phyloP scores from a whole-genome alignment of 2,797 vertebrate genomes.

The Fringilla coelebs region DNA sequence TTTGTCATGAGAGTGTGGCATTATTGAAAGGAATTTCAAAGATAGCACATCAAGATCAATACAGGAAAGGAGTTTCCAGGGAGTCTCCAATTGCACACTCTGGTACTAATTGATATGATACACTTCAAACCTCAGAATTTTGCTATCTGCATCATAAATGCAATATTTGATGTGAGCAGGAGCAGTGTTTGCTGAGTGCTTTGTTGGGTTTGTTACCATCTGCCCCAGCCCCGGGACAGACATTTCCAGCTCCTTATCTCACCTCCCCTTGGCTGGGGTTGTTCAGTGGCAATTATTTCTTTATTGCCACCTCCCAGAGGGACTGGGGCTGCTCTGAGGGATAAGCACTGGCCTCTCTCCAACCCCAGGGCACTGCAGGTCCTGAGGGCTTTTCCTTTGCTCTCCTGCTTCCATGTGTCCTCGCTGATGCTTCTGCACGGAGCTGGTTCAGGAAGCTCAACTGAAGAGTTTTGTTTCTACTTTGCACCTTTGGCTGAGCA shows the following conservation, averaged over 20 bases:
- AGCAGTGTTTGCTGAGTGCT: not conserved
- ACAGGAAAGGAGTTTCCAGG: not conserved
- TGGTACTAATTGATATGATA: not conserved
- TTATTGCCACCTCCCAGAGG: not conserved
- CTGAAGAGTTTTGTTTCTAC: accelerated
- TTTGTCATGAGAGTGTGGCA: not conserved
- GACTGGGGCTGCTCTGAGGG: not conserved
- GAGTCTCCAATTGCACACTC: not conserved
- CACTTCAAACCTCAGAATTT: not conserved
- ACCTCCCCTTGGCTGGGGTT: not conserved
- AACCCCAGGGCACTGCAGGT: not conserved
- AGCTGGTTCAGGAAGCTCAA: not conserved
- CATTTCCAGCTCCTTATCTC: not conserved
- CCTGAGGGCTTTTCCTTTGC: not conserved
- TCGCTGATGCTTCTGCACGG: not conserved
- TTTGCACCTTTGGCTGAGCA: accelerated
- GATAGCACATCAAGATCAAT: not conserved
- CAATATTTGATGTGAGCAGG: not conserved
- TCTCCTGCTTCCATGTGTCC: not conserved
- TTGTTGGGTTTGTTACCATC: not conserved
- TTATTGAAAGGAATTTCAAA: not conserved
- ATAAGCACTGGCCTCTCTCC: not conserved
- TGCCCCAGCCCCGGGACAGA: not conserved
- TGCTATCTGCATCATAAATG: not conserved
- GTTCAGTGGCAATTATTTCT: not conserved